Evolutionary conservation across 2,113 vertebrate species (phyloP), one percentile per base, ranked within the genome.

Genomic region (Halcyon malimbica): DNA sequence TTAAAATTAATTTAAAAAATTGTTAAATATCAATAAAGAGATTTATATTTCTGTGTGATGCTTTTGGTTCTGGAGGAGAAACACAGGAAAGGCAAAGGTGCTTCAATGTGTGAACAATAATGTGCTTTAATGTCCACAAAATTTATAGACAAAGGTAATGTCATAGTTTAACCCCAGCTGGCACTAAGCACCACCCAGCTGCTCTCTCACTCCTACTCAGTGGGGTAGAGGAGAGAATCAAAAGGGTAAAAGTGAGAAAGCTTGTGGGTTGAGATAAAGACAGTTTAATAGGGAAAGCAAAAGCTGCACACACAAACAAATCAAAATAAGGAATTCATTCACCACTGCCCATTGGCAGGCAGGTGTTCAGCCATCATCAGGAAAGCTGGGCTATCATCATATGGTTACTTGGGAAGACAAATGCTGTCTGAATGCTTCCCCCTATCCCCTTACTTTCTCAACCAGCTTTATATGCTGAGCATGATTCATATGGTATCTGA

Each of bases 261-360:
- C 16, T 18, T 3, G 0, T 29, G 53, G 16, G 53, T 18, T 67
- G 50, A 65, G 48, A 53, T n/a, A n/a, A 53, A 79, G 48, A 16
- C 29, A 64, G 9, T 28, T 64, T 28, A 35, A 54, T 6, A 54
- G 24, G 13, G 4, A 65, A 65, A 65, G 48, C 13, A 65, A 65
- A 42, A 79, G 24, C 14, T 2, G 1, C 1, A 2, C 6, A 5
- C 0, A 1, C 37, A 65, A 54, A 13, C 44, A 65, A 42, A 65
- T 31, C 19, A 14, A 73, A 73, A 7, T 0, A 78, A 87, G 17
- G 7, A 10, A 64, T 41, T 35, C 13, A n/a, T 62, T 46, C 35
- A 14, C 8, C 29, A 3, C 29, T 59, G 64, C 13, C 3, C 50
- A n/a, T 64, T 1, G 16, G 2, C 18, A 64, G 42, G 10, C 8